A percentile compares a stretch with the other conserved stretches of the same genome.
Evolutionary conservation across 2,113 vertebrate species (phyloP).

Genomic region (Alectura lathami): DNA sequence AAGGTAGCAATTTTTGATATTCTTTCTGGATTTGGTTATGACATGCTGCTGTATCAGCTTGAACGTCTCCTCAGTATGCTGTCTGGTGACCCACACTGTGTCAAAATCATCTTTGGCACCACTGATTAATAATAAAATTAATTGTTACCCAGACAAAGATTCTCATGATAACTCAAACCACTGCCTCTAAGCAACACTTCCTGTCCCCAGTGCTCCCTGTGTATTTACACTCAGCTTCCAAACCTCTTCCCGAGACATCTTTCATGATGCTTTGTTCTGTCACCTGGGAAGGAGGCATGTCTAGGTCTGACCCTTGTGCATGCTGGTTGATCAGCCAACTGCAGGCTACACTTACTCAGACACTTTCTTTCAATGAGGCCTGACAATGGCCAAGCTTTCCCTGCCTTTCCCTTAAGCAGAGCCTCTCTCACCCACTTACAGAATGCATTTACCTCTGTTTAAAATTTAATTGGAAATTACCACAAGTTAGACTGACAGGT

Average conservation of each 20-base stretch:
- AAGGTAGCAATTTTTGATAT: not conserved
- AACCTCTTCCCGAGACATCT: accelerated
- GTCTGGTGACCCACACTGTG: not conserved
- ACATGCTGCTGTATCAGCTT: not conserved
- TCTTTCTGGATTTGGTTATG: not conserved
- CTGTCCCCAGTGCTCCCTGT: too few relatives aligned
- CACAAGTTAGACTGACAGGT: not conserved
- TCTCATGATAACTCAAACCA: not conserved
- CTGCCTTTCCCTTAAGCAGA: not conserved
- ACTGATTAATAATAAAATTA: not conserved
- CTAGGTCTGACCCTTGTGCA: not conserved
- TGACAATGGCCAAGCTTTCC: not conserved
- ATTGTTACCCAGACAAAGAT: not conserved
- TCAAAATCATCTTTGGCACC: not conserved
- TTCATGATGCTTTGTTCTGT: not conserved
- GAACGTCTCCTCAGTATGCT: not conserved
- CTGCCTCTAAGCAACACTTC: not conserved
- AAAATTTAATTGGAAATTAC: not conserved
- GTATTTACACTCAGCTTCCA: not conserved
- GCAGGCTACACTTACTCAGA: not conserved
- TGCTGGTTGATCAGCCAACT: not conserved
- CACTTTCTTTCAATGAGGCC: not conserved
- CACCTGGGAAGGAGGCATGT: not conserved
- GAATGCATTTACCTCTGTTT: not conserved
- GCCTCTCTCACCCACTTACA: not conserved